Evolutionary conservation across 2,797 vertebrate species (phyloP), one percentile per base, ranked within the genome.

Genomic region (Poeciliopsis turneri): DNA sequence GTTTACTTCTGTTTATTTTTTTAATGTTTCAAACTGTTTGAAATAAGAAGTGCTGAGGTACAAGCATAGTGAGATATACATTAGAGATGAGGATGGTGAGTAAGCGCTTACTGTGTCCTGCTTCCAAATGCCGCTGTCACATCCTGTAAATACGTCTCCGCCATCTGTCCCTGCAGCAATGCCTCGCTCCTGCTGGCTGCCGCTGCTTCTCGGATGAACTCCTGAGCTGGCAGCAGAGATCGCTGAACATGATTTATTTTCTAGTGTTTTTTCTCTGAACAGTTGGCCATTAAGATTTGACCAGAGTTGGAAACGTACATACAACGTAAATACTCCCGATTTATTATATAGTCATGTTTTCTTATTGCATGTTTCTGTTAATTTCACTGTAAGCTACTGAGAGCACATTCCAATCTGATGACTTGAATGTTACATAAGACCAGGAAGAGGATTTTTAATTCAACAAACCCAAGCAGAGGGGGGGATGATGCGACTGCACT

Each of bases 91-190:
- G 82, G 87, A 80, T 80, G 91, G 87, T 91, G 90, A 92, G 89
- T 87, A 88, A 86, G 81, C 72, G 83, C 74, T 83, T 72, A 77
- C 82, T 87, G 61, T 84, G 90, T 84, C 82, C 87, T 77, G 83
- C 78, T 91, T 82, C 78, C 90, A 85, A 92, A 90, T 77, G 84
- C 83, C 76, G 89, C 90, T 91, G 91, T 92, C 90, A 90, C 89
- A 89, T 89, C 83, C 90, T 90, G 85, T 93, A 88, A 92, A 90
- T 89, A 84, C 74, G 75, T 83, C 81, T 57, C 84, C 45, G 80
- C 90, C 89, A 92, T 92, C 92, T 94, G 93, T 91, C 88, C 85
- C 68, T 81, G 71, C 85, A 69, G 87, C 87, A 90, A 89, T 83
- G 82, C 77, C 76, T 87, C 79, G 25, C 72, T 55, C 79, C 76